Base-by-base conservation (phyloP, 2,113 vertebrate species). In the Nesoenas mayeri region DNA sequence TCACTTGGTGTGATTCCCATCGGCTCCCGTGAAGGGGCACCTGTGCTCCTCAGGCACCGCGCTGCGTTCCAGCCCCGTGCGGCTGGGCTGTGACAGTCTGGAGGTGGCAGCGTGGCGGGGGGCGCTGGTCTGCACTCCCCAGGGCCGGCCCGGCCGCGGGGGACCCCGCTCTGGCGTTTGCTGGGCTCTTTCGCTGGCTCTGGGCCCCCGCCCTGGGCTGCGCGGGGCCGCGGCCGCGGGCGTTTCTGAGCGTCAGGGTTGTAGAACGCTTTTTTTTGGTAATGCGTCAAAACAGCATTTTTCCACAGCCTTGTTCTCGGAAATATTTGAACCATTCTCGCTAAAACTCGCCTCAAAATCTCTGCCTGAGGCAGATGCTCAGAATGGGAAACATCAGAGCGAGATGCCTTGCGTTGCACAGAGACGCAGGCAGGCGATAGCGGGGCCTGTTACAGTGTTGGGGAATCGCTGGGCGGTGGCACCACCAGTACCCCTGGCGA, bases 321-420 rank as follows among this genome's bases (percentile, higher is more conserved):
- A 90, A 94, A 28, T 19, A 58, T 89, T 93, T 88, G 88, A 96
- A 77, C 94, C 10, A 8, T 85, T 91, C 85, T 72, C 4, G 2
- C 82, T 85, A 57, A 88, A 90, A 90, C 90, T 96, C 94, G 74
- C 94, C 96, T 94, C 34, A 82, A 21, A 93, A 90, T 88, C 70
- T 62, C 75, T 69, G 88, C 96, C 90, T 0, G 71, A 93, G 95
- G 94, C 90, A 54, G 95, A 26, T 3, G 12, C 67, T 82, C 70
- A 3, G 1, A 61, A 1, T 69, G 85, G 79, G 85, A 51, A 81
- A 79, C 73, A 69, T 82, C 48, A 60, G 93, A 91, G 93, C 0
- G 1, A 48, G 53, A 56, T 67, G 62, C 24, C 82, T 85, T 6
- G 66, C 0, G 1, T 29, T 57, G 74, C 82, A 38, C 62, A 36